A percentile compares a stretch with the other conserved stretches of the same genome.
These are phyloP conservation scores for Bombus difficillimus DNA, from an alignment of 1,140 invertebrate genomes.

Conservation along the genomic window DNA sequence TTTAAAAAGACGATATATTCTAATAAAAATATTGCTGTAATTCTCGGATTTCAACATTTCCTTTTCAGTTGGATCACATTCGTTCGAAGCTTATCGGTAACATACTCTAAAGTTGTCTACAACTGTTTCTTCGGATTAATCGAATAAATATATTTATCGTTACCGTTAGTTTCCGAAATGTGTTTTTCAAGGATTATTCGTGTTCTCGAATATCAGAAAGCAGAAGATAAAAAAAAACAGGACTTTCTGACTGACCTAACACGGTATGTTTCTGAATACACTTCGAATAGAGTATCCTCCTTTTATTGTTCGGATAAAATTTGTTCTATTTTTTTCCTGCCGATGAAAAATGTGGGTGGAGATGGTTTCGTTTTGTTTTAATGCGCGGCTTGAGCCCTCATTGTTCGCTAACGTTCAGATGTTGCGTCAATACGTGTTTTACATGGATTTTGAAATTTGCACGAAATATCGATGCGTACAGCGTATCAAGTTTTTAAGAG, in stretches of 20 bases:
- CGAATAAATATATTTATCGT: background rate
- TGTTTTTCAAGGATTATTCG: background rate
- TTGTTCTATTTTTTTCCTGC: background rate
- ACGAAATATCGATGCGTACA: background rate
- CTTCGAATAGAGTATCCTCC: background rate
- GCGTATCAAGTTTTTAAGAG: background rate
- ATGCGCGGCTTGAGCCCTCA: slow-evolving; percentile 6
- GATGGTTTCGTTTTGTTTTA: slow-evolving; percentile 30
- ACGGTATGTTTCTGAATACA: background rate
- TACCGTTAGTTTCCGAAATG: background rate
- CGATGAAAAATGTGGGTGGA: slow-evolving; percentile 7
- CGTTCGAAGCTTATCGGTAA: background rate
- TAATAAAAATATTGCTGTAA: background rate
- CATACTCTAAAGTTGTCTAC: background rate
- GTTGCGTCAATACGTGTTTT: slow-evolving; percentile 21
- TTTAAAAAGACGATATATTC: background rate
- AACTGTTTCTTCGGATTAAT: background rate
- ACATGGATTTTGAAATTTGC: slow-evolving; percentile 1
- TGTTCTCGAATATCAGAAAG: background rate
- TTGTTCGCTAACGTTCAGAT: slow-evolving; percentile 20
- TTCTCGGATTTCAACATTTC: background rate
- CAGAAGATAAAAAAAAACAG: background rate
- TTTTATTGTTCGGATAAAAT: slow-evolving; percentile 28
- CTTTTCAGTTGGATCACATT: background rate
- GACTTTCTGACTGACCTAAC: slow-evolving; percentile 10